These are phyloP conservation scores for Sarcophilus harrisii DNA, from an alignment of 2,797 vertebrate genomes.

Conservation along the genomic window DNA sequence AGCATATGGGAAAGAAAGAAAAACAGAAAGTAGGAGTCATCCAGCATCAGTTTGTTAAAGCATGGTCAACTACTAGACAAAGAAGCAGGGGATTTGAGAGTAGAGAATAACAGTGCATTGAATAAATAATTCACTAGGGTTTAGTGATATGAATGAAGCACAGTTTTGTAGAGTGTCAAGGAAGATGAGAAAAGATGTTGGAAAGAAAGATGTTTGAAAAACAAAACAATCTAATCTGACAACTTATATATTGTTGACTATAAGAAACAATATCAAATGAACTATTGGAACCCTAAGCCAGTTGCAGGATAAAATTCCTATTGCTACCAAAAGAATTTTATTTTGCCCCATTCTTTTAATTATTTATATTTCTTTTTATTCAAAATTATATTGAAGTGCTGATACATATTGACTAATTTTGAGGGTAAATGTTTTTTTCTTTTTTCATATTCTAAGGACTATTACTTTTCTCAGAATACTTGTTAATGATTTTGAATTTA, in stretches of 20 bases:
- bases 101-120: too few relatives aligned
- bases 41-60: not conserved
- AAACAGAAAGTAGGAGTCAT: not conserved
- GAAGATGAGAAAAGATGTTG: not conserved
- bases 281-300: not conserved
- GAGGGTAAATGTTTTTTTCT: not conserved
- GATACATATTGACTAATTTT: not conserved
- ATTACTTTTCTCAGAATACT: not conserved
- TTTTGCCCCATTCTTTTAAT: not conserved
- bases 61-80: not conserved
- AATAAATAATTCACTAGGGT: too few relatives aligned
- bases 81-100: too few relatives aligned
- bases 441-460: not conserved
- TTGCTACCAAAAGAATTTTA: not conserved
- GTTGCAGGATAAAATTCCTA: not conserved
- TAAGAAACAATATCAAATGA: not conserved
- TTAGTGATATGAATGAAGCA: too few relatives aligned
- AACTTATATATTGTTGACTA: not conserved
- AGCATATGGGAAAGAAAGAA: not conserved
- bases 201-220: not conserved
- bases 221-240: not conserved
- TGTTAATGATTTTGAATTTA: not conserved
- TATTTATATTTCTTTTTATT: not conserved
- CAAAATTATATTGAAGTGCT: not conserved
- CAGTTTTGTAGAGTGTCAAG: not conserved